Conservation (phyloP, 2,888 invertebrate species). For the Megastigmus dorsalis region DNA sequence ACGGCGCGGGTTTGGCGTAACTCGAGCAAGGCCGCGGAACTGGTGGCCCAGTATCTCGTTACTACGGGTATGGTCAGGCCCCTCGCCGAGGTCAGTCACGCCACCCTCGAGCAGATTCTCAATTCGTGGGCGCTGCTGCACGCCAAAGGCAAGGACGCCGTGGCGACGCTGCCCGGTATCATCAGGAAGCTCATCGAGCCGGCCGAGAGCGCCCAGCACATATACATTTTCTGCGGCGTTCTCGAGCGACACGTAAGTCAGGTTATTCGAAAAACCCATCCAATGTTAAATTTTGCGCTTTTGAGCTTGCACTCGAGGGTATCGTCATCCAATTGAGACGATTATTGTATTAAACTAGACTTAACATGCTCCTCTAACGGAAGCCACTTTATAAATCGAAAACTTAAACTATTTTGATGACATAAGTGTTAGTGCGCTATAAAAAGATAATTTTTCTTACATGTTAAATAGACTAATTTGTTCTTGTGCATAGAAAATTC, state of each 20-base stretch:
- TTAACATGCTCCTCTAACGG: no score
- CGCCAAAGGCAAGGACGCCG: slow-evolving; percentile 67
- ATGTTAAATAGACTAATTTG: no score
- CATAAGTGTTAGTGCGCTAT: no score
- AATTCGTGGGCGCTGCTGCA: slow-evolving; percentile 71
- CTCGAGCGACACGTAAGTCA: slow-evolving; percentile 74
- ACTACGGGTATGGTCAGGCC: slow-evolving; percentile 77
- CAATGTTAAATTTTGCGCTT: background rate
- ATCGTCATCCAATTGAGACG: no score
- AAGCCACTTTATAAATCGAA: no score
- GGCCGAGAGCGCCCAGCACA: slow-evolving; percentile 81
- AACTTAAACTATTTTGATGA: no score
- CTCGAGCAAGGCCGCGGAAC: slow-evolving; percentile 77
- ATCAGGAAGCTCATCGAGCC: slow-evolving; percentile 75
- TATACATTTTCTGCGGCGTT: slow-evolving; percentile 80
- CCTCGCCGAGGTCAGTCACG: slow-evolving; percentile 70
- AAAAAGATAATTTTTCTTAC: no score
- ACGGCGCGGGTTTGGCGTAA: slow-evolving; percentile 77
- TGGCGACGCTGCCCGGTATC: slow-evolving; percentile 70
- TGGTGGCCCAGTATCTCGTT: slow-evolving; percentile 77
- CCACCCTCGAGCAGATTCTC: slow-evolving; percentile 70
- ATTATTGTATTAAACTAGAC: no score
- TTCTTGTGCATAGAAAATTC: no score
- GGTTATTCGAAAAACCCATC: no score
- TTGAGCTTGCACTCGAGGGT: no score